phyloP scores from a whole-genome alignment of 35 echinoderm and acorn worm genomes.

The Ophioderma brevispina region DNA sequence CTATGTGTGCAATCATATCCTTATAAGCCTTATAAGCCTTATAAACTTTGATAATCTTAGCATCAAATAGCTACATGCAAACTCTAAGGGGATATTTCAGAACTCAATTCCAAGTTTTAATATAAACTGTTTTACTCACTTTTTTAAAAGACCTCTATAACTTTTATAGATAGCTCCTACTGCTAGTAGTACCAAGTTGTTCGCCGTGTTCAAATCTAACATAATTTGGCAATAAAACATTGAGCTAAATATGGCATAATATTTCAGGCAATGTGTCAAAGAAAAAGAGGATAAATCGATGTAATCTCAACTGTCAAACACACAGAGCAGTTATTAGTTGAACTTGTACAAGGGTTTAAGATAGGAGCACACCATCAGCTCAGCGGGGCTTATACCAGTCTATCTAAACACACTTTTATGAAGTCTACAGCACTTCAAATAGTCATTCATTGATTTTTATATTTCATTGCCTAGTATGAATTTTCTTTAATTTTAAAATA shows the following conservation, averaged over 20 bases:
- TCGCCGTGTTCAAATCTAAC: no score
- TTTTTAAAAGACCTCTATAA: no score
- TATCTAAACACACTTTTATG: not conserved
- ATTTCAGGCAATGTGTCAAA: not conserved
- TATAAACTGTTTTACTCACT: no score
- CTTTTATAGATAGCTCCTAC: no score
- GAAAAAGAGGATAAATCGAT: not conserved
- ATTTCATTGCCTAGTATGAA: not conserved
- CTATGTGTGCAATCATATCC: not conserved
- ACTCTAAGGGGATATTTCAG: no score
- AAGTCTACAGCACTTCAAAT: constrained; percentile 1
- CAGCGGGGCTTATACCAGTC: not conserved
- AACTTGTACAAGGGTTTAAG: not conserved
- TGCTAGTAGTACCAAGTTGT: no score
- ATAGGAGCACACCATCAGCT: not conserved
- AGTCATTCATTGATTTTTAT: not conserved
- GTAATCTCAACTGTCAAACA: not conserved
- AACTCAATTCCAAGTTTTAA: no score
- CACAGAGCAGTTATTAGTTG: not conserved
- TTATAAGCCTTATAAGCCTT: no score
- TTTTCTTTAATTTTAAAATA: constrained; percentile 8
- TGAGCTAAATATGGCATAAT: not conserved
- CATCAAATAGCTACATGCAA: no score
- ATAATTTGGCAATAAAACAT: not conserved
- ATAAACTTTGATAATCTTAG: no score